Evolutionary conservation across 2,113 vertebrate genomes (phyloP).

Genomic region (Syngnathoides biaculeatus): DNA sequence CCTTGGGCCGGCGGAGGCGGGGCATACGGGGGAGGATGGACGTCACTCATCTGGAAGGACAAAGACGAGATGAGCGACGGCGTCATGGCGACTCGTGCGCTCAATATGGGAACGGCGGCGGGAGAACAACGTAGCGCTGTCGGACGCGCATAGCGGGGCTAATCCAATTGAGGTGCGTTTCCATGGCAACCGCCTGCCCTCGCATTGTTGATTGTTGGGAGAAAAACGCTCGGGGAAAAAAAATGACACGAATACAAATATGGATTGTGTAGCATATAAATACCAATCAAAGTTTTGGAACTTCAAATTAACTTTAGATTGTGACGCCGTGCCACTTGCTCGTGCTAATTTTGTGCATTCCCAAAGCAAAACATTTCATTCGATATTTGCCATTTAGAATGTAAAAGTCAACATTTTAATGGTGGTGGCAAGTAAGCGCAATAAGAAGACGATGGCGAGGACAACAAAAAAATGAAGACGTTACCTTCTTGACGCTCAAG

Average conservation of each 20-base stretch:
- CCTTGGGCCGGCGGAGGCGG: background rate
- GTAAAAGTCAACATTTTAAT: background rate
- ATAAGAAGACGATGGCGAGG: background rate
- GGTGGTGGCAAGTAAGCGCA: background rate
- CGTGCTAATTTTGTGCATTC: background rate
- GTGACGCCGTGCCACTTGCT: background rate
- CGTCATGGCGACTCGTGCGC: background rate
- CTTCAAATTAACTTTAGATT: too few relatives aligned
- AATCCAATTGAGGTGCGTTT: slow-evolving; percentile 5
- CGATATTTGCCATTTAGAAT: background rate
- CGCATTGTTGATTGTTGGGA: background rate
- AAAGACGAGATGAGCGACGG: background rate
- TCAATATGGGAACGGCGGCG: background rate
- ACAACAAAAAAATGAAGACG: background rate
- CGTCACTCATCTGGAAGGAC: slow-evolving; percentile 4
- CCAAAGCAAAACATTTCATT: background rate
- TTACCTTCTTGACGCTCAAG: background rate
- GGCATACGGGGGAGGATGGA: slow-evolving; percentile 3
- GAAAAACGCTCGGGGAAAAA: background rate
- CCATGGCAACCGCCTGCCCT: background rate
- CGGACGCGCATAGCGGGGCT: background rate
- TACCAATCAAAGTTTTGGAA: too few relatives aligned
- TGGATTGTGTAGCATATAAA: too few relatives aligned
- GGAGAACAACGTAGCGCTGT: background rate
- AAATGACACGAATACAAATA: background rate